Evolutionary conservation across 2,113 vertebrate genomes (phyloP).

Genomic region (Alectura lathami): DNA sequence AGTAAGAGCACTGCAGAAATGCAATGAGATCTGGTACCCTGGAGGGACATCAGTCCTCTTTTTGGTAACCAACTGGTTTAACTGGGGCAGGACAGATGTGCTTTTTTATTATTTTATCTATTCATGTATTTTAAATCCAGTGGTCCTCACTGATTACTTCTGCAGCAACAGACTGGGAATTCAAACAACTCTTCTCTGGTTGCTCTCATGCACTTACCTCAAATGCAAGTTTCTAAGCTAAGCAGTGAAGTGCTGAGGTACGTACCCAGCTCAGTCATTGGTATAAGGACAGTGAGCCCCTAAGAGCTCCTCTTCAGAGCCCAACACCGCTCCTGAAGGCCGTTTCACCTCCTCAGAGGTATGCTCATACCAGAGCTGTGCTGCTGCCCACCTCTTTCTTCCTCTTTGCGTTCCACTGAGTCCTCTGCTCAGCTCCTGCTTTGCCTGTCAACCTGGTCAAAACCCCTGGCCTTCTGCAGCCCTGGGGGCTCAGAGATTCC

Average conservation of each 20-base stretch:
- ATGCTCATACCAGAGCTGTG: accelerated
- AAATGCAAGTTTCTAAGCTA: accelerated
- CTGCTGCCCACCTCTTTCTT: not conserved
- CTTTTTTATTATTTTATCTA: not conserved
- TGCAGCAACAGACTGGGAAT: not conserved
- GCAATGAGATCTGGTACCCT: not conserved
- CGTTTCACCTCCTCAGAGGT: not conserved
- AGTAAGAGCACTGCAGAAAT: not conserved
- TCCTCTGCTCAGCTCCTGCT: not conserved
- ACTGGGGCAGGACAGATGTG: not conserved
- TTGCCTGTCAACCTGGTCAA: not conserved
- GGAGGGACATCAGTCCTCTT: accelerated
- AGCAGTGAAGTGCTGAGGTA: not conserved
- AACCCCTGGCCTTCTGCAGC: not conserved
- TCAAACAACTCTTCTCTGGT: accelerated
- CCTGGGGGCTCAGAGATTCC: not conserved
- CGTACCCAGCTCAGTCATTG: not conserved
- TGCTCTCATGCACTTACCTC: not conserved
- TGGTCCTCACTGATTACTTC: not conserved
- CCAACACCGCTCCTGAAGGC: not conserved
- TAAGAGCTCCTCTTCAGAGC: not conserved
- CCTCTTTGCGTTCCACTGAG: accelerated
- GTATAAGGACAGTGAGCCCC: not conserved
- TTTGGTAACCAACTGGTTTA: not conserved
- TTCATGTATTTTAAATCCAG: not conserved